Evolutionary conservation across 1,140 invertebrate genomes (phyloP).

Genomic region (Lysiphlebus fabarum): DNA sequence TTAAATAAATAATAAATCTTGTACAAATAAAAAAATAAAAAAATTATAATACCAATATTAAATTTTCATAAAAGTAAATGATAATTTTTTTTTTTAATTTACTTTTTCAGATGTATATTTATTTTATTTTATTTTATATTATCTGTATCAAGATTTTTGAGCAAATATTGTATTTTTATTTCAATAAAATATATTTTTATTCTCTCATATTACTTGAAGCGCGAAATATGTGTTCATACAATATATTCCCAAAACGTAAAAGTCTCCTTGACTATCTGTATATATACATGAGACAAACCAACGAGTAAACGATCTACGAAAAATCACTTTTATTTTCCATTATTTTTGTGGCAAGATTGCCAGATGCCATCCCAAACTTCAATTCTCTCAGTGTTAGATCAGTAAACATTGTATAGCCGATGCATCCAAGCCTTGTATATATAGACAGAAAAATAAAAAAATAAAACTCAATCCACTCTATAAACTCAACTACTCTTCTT

Average conservation of each 20-base stretch:
- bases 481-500: neutral
- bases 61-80: too few relatives aligned
- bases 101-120: too few relatives aligned
- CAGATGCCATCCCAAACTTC: neutral
- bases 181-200: neutral
- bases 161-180: too few relatives aligned
- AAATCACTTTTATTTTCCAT: conserved; percentile 19
- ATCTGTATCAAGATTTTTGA: too few relatives aligned
- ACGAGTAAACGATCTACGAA: neutral
- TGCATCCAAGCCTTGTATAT: neutral
- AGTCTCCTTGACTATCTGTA: neutral
- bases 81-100: too few relatives aligned
- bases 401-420: conserved; percentile 12
- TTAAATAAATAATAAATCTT: too few relatives aligned
- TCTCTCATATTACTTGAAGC: neutral
- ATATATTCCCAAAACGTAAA: neutral
- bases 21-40: too few relatives aligned
- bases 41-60: too few relatives aligned
- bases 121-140: too few relatives aligned
- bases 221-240: conserved; percentile 15
- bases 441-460: neutral
- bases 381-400: conserved; percentile 17
- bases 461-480: neutral
- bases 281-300: conserved; percentile 11
- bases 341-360: conserved; percentile 13